Percentiles rank a stretch among this genome's conserved stretches.
phyloP scores from a whole-genome alignment of 1,140 invertebrate genomes.

The Branchinecta lynchi region DNA sequence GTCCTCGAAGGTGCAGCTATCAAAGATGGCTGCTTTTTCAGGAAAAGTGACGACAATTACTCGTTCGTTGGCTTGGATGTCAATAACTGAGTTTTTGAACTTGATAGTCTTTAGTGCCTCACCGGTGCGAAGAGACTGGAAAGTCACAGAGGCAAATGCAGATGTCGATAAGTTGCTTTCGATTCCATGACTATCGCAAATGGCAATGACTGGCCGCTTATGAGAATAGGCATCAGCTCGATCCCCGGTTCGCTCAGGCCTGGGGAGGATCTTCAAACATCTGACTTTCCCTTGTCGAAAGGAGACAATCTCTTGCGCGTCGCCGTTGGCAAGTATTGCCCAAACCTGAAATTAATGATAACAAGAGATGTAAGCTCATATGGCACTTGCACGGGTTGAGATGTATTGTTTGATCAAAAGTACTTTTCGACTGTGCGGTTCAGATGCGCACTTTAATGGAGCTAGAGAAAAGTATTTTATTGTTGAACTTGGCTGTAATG shows the following conservation, averaged over 20 bases:
- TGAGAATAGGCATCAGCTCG: constrained; percentile 43
- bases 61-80: constrained; percentile 64
- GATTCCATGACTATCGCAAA: constrained; percentile 51
- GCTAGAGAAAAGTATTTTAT: too few species aligned
- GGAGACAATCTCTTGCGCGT: constrained; percentile 77
- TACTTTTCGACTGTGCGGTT: too few species aligned
- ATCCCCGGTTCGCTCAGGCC: constrained; percentile 40
- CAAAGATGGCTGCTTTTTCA: constrained; percentile 79
- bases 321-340: constrained; percentile 59
- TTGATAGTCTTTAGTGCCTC: constrained; percentile 80
- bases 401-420: too few species aligned
- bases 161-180: constrained; percentile 45
- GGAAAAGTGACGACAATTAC: constrained; percentile 71
- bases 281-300: constrained; percentile 73
- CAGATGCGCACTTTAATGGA: too few species aligned
- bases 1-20: constrained; percentile 71
- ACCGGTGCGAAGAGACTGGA: constrained; percentile 73
- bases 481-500: too few species aligned
- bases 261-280: constrained; percentile 62
- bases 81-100: constrained; percentile 75
- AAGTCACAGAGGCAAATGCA: constrained; percentile 69
- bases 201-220: constrained; percentile 67
- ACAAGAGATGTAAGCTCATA: too few species aligned
- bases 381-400: too few species aligned
- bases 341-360: constrained; percentile 40